Conservation (phyloP, 1,140 invertebrate genomes). For the Lanistes nyassanus region DNA sequence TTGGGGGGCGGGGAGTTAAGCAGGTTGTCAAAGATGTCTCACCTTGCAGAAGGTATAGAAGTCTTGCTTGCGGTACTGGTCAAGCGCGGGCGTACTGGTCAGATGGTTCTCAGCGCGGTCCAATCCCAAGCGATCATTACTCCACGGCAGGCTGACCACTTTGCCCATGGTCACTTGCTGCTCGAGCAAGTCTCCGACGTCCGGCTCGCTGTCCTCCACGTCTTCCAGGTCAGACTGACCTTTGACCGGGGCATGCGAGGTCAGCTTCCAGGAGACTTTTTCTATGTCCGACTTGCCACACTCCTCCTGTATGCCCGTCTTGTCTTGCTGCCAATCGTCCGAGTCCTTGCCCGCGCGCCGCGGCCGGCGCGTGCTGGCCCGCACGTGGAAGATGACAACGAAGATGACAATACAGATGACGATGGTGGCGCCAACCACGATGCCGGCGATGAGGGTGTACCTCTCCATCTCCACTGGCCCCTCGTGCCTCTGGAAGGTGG, state of each 20-base stretch:
- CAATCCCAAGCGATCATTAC: constrained; percentile 7
- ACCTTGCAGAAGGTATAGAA: constrained; percentile 45
- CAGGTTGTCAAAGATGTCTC: too few species aligned
- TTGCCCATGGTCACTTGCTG: constrained; percentile 24
- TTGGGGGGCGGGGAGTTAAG: too few species aligned
- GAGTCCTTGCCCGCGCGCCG: constrained; percentile 21
- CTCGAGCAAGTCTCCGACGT: constrained; percentile 1
- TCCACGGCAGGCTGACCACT: constrained; percentile 20
- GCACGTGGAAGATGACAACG: constrained; percentile 48
- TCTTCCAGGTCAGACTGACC: constrained; percentile 5
- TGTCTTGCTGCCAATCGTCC: constrained; percentile 33
- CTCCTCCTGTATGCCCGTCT: constrained; percentile 38
- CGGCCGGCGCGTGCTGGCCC: constrained; percentile 24
- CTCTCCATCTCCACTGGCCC: constrained; percentile 30
- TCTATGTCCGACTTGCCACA: constrained; percentile 33
- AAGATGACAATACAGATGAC: constrained; percentile 50
- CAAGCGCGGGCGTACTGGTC: neutral
- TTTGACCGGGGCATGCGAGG: constrained; percentile 20
- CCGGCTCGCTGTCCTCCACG: constrained; percentile 8
- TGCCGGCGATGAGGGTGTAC: constrained; percentile 51
- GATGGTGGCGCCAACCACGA: constrained; percentile 50
- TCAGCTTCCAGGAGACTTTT: constrained; percentile 28
- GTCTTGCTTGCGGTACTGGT: constrained; percentile 40
- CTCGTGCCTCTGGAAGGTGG: constrained; percentile 33
- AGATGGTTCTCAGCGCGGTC: neutral